Percentiles rank a stretch among this genome's conserved stretches.
Conservation (phyloP, 2,888 invertebrate genomes). For the Tipula confusa region DNA sequence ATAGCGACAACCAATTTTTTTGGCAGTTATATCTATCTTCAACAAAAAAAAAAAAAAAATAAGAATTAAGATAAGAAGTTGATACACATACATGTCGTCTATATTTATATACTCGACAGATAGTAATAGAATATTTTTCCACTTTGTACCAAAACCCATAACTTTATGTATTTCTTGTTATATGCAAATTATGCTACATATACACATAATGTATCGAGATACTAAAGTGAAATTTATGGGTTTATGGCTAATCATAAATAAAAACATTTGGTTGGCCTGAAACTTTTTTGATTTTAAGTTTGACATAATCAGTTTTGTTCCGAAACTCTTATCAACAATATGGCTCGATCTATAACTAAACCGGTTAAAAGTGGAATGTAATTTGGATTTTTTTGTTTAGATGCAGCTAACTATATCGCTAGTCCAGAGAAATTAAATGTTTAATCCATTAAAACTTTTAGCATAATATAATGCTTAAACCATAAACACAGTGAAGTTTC, state of each 20-base stretch:
- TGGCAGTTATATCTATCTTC: background rate
- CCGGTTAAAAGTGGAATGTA: too few relatives aligned
- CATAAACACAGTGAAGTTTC: too few relatives aligned
- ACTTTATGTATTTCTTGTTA: background rate
- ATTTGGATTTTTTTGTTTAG: too few relatives aligned
- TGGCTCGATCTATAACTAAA: too few relatives aligned
- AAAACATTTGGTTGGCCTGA: background rate
- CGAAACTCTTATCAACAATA: background rate
- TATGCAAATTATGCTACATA: background rate
- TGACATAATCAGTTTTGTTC: background rate
- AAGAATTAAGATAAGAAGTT: constrained; percentile 17
- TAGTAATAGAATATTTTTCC: background rate
- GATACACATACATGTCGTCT: background rate
- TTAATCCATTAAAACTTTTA: too few relatives aligned
- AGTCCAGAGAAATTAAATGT: too few relatives aligned
- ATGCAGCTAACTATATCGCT: too few relatives aligned
- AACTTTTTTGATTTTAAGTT: background rate
- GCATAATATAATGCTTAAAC: too few relatives aligned
- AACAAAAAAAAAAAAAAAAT: background rate
- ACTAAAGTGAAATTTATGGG: background rate
- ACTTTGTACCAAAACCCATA: background rate
- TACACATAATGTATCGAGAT: background rate
- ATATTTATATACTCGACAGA: background rate
- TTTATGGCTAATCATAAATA: background rate
- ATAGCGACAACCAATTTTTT: background rate